Conservation (phyloP, 2,797 vertebrate genomes). For the Hirundo rustica region DNA sequence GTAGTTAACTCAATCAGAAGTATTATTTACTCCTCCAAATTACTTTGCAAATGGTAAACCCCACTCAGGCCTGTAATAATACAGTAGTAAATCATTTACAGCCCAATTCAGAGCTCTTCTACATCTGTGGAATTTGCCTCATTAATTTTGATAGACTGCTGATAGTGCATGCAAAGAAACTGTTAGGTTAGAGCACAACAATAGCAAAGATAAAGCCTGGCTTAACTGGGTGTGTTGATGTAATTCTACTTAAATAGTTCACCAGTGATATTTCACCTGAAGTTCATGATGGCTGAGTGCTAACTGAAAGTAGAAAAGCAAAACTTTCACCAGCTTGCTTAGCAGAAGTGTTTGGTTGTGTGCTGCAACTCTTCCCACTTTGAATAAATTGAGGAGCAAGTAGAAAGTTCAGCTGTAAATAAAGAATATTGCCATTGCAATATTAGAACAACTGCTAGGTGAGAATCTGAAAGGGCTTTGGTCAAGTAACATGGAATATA, state of each 20-base stretch:
- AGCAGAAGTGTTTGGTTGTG: not conserved
- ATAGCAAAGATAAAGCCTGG: not conserved
- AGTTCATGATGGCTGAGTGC: not conserved
- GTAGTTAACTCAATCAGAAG: not conserved
- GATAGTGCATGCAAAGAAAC: not conserved
- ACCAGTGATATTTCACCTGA: not conserved
- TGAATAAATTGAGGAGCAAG: not conserved
- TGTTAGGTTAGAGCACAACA: not conserved
- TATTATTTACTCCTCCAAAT: slow-evolving; percentile 24
- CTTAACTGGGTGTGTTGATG: not conserved
- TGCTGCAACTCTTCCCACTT: not conserved
- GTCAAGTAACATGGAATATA: not conserved
- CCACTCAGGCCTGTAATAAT: not conserved
- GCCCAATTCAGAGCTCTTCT: not conserved
- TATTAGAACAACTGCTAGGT: not conserved
- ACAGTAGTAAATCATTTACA: not conserved
- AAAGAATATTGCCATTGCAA: not conserved
- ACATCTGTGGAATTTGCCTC: not conserved
- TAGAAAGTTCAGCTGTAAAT: not conserved
- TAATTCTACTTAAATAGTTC: not conserved
- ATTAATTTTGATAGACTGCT: slow-evolving; percentile 25
- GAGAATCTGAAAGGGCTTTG: not conserved
- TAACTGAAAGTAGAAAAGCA: not conserved
- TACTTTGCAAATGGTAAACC: not conserved
- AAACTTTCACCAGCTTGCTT: not conserved